Base-by-base conservation (phyloP, 1,140 invertebrate genomes). In the Apocrypta bakeri region DNA sequence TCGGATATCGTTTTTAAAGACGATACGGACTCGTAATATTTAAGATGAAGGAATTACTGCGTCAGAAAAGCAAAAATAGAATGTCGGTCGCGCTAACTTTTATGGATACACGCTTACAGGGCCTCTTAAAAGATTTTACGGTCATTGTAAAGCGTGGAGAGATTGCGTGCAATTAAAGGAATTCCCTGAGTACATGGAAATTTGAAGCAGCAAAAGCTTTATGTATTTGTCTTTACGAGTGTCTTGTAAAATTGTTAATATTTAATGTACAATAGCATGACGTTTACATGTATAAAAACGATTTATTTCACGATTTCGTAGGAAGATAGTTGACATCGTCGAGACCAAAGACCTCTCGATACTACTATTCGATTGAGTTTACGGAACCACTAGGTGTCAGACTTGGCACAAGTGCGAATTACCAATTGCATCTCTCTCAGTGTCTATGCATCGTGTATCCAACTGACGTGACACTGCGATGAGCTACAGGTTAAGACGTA, bases 361-460 rank as follows among this genome's bases (percentile, higher is more conserved):
- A 9, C 33, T 2, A 9, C 33, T 37, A 9, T 37, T 37, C 9
- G 12, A 56, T 56, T 7, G 21, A 56, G 48, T 56, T n/a, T 21
- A 56, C 48, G 48, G 48, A 56, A 56, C 48, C 17, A 56, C n/a
- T n/a, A 17, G 21, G 3, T n/a, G 48, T 42, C 37, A 25, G n/a
- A 72, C 69, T 72, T 72, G 37, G 69, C 69, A 72, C 21, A 6
- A 0, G 21, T 27, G 29, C 29, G 6, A 37, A 72, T 72, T n/a
- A 72, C 31, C 37, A 37, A 72, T 72, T 72, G 69, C 37, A 72
- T 72, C 69, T 72, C 24, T 24, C 66, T 12, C 25, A 3, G 27
- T 12, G 17, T 69, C 1, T 56, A 6, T 56, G 21, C n/a, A 21
- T n/a, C 21, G 42, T 14, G 21, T n/a, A 21, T n/a, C 6, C 48